Evolutionary conservation across 2,113 vertebrate species (phyloP).

Genomic region (Cinclus cinclus): DNA sequence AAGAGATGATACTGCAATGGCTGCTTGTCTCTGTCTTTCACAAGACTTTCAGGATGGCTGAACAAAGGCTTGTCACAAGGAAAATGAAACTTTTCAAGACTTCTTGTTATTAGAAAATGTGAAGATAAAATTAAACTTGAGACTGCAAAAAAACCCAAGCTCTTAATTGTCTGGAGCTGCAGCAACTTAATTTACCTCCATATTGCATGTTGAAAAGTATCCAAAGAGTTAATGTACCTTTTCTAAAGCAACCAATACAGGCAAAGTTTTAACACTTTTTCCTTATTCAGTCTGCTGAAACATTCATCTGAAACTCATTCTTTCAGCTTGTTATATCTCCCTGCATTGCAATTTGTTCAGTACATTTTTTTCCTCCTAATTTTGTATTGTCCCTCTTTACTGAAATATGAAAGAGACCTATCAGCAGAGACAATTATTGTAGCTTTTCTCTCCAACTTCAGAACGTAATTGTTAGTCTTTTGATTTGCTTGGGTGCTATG

Average conservation of each 20-base stretch:
- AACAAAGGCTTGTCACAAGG: background rate
- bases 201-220: background rate
- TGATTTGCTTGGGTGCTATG: constrained; percentile 32
- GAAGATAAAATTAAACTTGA: background rate
- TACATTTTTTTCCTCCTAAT: background rate
- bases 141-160: background rate
- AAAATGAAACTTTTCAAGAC: background rate
- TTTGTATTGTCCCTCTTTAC: background rate
- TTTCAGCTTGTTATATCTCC: background rate
- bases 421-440: constrained; percentile 34
- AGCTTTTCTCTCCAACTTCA: background rate
- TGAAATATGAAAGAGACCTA: background rate
- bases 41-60: background rate
- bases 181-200: background rate
- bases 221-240: background rate
- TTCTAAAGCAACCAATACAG: background rate
- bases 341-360: background rate
- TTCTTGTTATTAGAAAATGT: background rate
- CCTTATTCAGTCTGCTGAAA: background rate
- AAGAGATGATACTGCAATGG: background rate
- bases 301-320: background rate
- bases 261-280: background rate
- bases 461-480: constrained; percentile 25
- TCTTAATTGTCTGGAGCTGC: background rate
- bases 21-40: background rate